A percentile compares a stretch with the other conserved stretches of the same genome.
Evolutionary conservation across 1,140 invertebrate species (phyloP).

Genomic region (Pinna nobilis): DNA sequence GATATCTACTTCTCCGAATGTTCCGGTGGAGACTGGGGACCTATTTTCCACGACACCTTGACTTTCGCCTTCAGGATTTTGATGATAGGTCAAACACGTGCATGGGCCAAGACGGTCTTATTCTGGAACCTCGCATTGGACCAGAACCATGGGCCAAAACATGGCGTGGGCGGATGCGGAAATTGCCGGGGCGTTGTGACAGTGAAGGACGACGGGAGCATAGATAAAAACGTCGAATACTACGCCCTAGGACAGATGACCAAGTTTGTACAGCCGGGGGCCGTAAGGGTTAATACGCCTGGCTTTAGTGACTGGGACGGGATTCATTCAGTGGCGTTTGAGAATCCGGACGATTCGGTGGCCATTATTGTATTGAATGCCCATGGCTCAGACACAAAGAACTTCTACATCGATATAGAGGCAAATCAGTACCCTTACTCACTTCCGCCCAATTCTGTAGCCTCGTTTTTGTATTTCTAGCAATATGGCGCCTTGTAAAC

Average conservation of each 20-base stretch:
- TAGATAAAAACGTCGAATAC: conserved; percentile 50
- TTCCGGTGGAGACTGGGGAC: conserved; percentile 44
- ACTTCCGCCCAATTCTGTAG: not conserved
- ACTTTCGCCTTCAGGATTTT: conserved; percentile 44
- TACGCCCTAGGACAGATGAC: conserved; percentile 53
- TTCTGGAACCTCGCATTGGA: conserved; percentile 59
- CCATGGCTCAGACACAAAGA: not conserved
- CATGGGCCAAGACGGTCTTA: conserved; percentile 48
- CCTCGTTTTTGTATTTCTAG: not conserved
- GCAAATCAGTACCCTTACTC: conserved; percentile 2
- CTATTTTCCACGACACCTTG: conserved; percentile 28
- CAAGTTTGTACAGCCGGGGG: conserved; percentile 49
- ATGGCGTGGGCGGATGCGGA: conserved; percentile 45
- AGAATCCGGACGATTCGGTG: conserved; percentile 46
- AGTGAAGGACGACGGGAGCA: conserved; percentile 22
- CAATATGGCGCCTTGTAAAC: too few relatives aligned
- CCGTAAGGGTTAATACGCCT: conserved; percentile 46
- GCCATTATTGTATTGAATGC: conserved; percentile 47
- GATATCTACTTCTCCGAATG: conserved; percentile 54
- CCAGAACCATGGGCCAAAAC: conserved; percentile 48
- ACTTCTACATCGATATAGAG: conserved; percentile 15
- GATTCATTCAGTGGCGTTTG: conserved; percentile 44
- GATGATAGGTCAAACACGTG: conserved; percentile 51
- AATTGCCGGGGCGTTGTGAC: conserved; percentile 56
- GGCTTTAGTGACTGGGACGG: conserved; percentile 36